Evolutionary conservation across 2,888 invertebrate genomes (phyloP).

Genomic region (Leptopilina syphax): DNA sequence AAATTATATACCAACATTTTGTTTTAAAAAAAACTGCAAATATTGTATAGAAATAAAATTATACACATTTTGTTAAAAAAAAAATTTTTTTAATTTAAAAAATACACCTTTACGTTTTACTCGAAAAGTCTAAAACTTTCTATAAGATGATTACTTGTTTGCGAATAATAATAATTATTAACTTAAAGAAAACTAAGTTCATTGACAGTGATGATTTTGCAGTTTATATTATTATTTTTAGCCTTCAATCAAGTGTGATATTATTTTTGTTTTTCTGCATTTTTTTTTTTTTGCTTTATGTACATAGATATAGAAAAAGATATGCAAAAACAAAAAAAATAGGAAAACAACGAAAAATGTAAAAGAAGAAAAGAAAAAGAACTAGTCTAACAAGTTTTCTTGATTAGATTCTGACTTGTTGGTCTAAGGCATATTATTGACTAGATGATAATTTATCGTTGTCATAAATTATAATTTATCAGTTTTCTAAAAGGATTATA

Average conservation of each 20-base stretch:
- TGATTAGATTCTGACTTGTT: slow-evolving; percentile 28
- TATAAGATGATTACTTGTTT: slow-evolving; percentile 8
- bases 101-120: background rate
- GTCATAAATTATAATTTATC: slow-evolving; percentile 35
- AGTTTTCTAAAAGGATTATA: slow-evolving; percentile 36
- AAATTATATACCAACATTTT: too few species aligned
- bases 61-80: too few species aligned
- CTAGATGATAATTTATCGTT: slow-evolving; percentile 29
- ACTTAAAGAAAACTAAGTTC: slow-evolving; percentile 8
- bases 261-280: background rate
- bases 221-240: slow-evolving; percentile 10
- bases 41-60: too few species aligned
- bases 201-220: slow-evolving; percentile 35
- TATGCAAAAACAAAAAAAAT: too few species aligned
- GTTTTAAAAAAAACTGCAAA: too few species aligned
- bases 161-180: background rate
- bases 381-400: slow-evolving; percentile 29
- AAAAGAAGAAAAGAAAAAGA: background rate
- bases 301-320: background rate
- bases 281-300: too few species aligned
- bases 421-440: slow-evolving; percentile 31
- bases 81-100: background rate
- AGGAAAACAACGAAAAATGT: too few species aligned
- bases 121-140: background rate
- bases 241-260: slow-evolving; percentile 23